Base-by-base conservation (phyloP, 30 jellyfish, hydroid and myxozoan species). In the Rhopilema esculentum region DNA sequence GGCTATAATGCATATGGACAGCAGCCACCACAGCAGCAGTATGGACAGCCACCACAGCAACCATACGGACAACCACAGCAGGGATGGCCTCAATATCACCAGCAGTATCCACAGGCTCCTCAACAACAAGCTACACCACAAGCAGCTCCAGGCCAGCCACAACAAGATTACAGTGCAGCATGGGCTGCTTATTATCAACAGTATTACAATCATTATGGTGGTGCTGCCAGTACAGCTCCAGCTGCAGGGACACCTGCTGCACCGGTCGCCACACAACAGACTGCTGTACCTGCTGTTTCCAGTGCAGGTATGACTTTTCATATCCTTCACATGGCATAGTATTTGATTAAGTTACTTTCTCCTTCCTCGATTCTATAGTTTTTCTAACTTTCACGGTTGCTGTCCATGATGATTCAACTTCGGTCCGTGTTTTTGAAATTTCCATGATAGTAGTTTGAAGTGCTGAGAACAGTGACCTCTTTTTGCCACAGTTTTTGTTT, bases 131-230 rank as follows among this genome's bases (percentile, higher is more conserved):
- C 91, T 20, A 50, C 51, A 17, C 80, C 88, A 28, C 87, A 76
- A 65, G 93, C 91, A 17, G 87, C 83, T 17, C 68, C 91, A 1
- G 89, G 79, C 20, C 89, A 72, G 27, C 84, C 89, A 23, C 95
- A 75, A 57, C 97, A 52, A 32, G 98, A 92, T 72, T 75, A 69
- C 76, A 66, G 83, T 1, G 98, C 98, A 1, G 97, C 98, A 8
- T 93, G 98, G 97, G 92, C 91, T 0, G 97, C 96, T 24, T 93
- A 89, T 75, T 93, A 89, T 65, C 96, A 79, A 51, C 99, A 95
- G 89, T 80, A 62, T 57, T 85, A 90, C 29, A 87, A 87, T 52
- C 95, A 85, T 19, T 87, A 90, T 85, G 97, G 96, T 20, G 97
- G 66, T 28, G 82, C 87, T 16, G 90, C 76, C 23, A 49, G 94